phyloP scores from a whole-genome alignment of 92 coral and sea anemone genomes.

The Anthopleura xanthogrammica region DNA sequence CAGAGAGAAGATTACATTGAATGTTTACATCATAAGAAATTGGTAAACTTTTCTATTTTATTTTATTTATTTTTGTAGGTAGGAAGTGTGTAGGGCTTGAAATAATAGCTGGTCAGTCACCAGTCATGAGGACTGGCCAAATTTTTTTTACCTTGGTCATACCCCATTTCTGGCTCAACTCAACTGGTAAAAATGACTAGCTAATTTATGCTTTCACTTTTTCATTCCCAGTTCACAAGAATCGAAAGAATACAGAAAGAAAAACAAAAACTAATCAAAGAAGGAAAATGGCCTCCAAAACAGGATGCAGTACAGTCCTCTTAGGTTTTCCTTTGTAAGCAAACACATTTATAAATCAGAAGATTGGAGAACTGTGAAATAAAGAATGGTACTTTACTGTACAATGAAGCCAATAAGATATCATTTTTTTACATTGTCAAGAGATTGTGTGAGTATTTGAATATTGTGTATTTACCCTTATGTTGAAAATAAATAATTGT shows the following conservation, averaged over 20 bases:
- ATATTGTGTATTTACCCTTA: neutral
- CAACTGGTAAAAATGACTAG: no score
- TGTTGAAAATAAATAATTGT: neutral
- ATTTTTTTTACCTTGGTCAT: no score
- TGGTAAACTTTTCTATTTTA: conserved; percentile 46
- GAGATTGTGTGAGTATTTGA: neutral
- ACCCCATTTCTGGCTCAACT: no score
- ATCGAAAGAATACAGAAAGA: conserved; percentile 76
- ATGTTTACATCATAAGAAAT: conserved; percentile 95
- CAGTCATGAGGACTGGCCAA: no score
- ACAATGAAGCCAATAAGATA: neutral
- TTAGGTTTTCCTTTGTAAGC: conserved; percentile 1
- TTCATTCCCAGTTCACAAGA: conserved; percentile 61
- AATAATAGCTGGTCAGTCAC: no score
- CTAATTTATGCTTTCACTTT: neutral
- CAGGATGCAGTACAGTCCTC: conserved; percentile 28
- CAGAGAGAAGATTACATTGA: conserved; percentile 89
- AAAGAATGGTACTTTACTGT: neutral
- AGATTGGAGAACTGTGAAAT: neutral
- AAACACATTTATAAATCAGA: neutral
- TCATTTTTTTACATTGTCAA: neutral
- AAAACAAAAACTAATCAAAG: conserved; percentile 69
- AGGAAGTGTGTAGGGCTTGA: no score
- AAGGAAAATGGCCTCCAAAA: conserved; percentile 87
- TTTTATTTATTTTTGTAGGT: no score